Percentiles rank a stretch among this genome's conserved stretches.
phyloP scores from a whole-genome alignment of 2,888 invertebrate species.

The Drosophila nr. perissopoda region DNA sequence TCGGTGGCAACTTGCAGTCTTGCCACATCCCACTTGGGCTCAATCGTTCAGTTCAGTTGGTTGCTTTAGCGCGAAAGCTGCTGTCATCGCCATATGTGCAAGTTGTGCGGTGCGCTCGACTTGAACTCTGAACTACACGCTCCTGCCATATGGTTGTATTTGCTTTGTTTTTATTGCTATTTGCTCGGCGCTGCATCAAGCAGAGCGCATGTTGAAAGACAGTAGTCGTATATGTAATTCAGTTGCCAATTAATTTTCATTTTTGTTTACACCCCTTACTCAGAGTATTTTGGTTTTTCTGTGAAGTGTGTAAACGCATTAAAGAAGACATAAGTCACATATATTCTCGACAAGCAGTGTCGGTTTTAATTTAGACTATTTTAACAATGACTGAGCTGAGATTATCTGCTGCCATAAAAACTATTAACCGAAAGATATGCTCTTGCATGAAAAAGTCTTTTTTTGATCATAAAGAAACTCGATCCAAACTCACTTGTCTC shows the following conservation, averaged over 20 bases:
- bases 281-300: not conserved
- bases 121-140: conserved; percentile 58
- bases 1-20: conserved; percentile 16
- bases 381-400: not conserved
- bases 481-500: accelerated
- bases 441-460: not conserved
- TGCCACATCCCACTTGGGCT: conserved; percentile 44
- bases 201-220: conserved; percentile 10
- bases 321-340: not conserved
- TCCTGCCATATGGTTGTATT: conserved; percentile 52
- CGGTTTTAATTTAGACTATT: not conserved
- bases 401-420: not conserved
- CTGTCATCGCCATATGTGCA: conserved; percentile 54
- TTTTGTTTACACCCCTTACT: conserved; percentile 1
- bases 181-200: conserved; percentile 21
- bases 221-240: conserved; percentile 10
- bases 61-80: conserved; percentile 37
- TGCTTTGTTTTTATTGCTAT: conserved; percentile 31
- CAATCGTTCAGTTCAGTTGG: conserved; percentile 53
- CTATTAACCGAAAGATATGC: too few relatives aligned
- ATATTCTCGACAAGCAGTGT: not conserved
- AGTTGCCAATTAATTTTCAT: conserved; percentile 41
- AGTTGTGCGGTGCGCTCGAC: conserved; percentile 36
- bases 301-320: not conserved
- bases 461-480: not conserved